A percentile compares a stretch with the other conserved stretches of the same genome.
Evolutionary conservation across 2,888 invertebrate genomes (phyloP).

Genomic region (Andrena praecox): DNA sequence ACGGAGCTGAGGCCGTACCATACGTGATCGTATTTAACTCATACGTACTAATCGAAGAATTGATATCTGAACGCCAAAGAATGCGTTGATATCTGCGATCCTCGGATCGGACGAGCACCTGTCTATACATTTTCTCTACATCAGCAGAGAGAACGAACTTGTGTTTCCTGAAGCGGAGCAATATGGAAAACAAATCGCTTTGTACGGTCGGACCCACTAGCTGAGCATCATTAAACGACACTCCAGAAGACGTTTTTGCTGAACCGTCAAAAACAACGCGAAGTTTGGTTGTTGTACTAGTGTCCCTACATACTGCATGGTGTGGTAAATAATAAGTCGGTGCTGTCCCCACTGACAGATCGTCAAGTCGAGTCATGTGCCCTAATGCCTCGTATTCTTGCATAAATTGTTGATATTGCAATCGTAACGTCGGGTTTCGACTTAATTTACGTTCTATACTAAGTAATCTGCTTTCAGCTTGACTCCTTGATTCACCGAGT

Average conservation of each 20-base stretch:
- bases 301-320: not conserved
- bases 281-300: not conserved
- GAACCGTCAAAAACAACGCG: not conserved
- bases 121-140: constrained; percentile 1
- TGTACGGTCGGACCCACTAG: not conserved
- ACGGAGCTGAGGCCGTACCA: not conserved
- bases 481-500: not conserved
- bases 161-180: not conserved
- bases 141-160: not conserved
- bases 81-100: not conserved
- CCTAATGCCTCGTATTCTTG: not conserved
- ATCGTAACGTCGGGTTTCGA: not conserved
- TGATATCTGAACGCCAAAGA: not conserved
- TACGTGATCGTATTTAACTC: not conserved
- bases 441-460: not conserved
- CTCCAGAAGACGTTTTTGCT: too few species aligned
- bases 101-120: not conserved
- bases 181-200: not conserved
- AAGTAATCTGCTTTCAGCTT: not conserved
- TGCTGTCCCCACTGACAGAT: not conserved
- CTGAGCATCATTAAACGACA: not conserved
- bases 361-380: not conserved
- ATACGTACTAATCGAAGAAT: not conserved
- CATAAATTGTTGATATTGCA: not conserved
- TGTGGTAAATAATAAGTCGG: not conserved